phyloP scores from a whole-genome alignment of 2,888 invertebrate genomes.

The Hecatera dysodea region DNA sequence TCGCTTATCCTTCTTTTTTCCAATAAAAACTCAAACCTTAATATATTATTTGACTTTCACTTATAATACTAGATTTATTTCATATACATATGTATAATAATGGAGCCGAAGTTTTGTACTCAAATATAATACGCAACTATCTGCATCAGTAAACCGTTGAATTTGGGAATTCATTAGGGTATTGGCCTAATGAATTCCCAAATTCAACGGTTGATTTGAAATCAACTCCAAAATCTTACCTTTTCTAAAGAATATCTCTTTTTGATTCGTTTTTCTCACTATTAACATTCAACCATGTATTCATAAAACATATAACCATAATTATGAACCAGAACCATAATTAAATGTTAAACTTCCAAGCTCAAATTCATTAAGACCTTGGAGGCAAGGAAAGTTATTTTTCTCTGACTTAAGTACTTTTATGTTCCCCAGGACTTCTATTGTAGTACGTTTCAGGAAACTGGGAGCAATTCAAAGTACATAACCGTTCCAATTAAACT shows the following conservation, averaged over 20 bases:
- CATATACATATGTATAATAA: neutral
- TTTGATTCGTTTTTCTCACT: neutral
- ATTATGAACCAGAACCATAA: neutral
- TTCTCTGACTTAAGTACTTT: slow-evolving; percentile 34
- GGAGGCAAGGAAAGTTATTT: slow-evolving; percentile 13
- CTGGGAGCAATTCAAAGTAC: slow-evolving; percentile 41
- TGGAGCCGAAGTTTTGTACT: neutral
- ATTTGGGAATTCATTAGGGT: neutral
- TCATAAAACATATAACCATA: slow-evolving; percentile 9
- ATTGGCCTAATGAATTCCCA: too few relatives aligned
- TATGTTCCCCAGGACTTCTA: slow-evolving; percentile 19
- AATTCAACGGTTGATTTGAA: neutral
- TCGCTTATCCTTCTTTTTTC: too few relatives aligned
- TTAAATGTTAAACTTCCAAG: slow-evolving; percentile 13
- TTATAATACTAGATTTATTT: too few relatives aligned
- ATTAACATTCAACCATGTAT: neutral
- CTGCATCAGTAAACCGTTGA: neutral
- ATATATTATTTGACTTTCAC: too few relatives aligned
- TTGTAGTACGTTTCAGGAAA: slow-evolving; percentile 44
- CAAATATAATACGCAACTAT: neutral
- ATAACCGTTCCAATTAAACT: slow-evolving; percentile 62
- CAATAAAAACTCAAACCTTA: too few relatives aligned
- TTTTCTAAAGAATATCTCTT: neutral
- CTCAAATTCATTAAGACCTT: slow-evolving; percentile 14
- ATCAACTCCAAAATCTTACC: neutral